Percentiles rank a stretch among this genome's conserved stretches.
These are phyloP conservation scores for Anarrhichthys ocellatus DNA, from an alignment of 2,113 vertebrate genomes.

Conservation along the genomic window DNA sequence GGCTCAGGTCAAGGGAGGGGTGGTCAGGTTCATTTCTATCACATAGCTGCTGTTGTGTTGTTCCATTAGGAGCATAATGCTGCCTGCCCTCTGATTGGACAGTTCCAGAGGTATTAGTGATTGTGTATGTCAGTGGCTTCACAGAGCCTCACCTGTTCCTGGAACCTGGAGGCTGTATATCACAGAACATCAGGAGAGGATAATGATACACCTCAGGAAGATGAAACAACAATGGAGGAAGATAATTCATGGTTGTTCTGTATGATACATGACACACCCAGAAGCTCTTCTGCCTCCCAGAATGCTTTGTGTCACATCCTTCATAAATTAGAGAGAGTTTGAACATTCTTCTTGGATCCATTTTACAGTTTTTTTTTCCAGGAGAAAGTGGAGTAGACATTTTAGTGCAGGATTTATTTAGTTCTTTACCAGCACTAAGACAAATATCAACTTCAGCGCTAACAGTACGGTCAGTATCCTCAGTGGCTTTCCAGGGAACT, in stretches of 20 bases:
- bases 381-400: neutral
- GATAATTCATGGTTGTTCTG: slow-evolving; percentile 55
- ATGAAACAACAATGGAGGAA: slow-evolving; percentile 47
- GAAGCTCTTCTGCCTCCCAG: slow-evolving; percentile 20
- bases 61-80: neutral
- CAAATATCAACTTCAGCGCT: slow-evolving; percentile 14
- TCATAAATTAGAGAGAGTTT: slow-evolving; percentile 23
- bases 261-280: slow-evolving; percentile 30
- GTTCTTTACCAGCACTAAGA: neutral
- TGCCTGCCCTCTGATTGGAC: neutral
- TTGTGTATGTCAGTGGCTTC: neutral
- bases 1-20: slow-evolving; percentile 13
- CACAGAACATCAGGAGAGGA: slow-evolving; percentile 18
- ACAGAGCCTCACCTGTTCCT: slow-evolving; percentile 3
- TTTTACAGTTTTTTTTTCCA: neutral
- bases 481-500: slow-evolving; percentile 36
- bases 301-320: slow-evolving; percentile 26
- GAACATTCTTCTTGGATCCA: neutral
- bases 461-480: slow-evolving; percentile 30
- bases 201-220: slow-evolving; percentile 46
- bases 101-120: neutral
- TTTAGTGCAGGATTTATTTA: slow-evolving; percentile 10
- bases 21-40: neutral
- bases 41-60: neutral
- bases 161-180: neutral